Conservation (phyloP, 2,113 vertebrate genomes). For the Serinus canaria region DNA sequence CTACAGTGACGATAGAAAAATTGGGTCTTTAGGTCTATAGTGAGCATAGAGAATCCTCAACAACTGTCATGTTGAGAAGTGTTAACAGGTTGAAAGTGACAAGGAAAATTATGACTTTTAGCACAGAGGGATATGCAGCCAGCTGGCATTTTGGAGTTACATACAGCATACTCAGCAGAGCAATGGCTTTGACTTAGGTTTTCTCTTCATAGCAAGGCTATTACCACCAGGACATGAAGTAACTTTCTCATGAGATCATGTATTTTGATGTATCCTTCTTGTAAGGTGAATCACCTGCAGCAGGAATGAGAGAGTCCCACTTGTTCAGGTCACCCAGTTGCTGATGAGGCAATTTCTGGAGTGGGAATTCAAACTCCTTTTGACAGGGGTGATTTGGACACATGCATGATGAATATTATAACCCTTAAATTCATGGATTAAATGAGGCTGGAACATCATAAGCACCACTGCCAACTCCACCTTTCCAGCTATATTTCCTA, state of each 20-base stretch:
- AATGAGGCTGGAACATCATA: background rate
- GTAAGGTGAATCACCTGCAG: background rate
- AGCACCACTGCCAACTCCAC: background rate
- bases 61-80: background rate
- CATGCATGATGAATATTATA: background rate
- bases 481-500: background rate
- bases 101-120: background rate
- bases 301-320: background rate
- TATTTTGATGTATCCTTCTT: background rate
- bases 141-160: background rate
- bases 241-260: background rate
- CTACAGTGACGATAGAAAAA: background rate
- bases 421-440: background rate
- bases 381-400: background rate
- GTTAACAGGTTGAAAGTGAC: background rate
- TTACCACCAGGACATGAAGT: background rate
- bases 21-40: background rate
- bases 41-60: background rate
- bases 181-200: background rate
- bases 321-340: rapidly evolving
- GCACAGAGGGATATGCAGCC: background rate
- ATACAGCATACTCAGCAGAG: background rate
- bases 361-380: background rate
- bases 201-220: background rate
- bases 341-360: background rate